phyloP scores from a whole-genome alignment of 92 coral and sea anemone genomes.

The Actinernus sp. region DNA sequence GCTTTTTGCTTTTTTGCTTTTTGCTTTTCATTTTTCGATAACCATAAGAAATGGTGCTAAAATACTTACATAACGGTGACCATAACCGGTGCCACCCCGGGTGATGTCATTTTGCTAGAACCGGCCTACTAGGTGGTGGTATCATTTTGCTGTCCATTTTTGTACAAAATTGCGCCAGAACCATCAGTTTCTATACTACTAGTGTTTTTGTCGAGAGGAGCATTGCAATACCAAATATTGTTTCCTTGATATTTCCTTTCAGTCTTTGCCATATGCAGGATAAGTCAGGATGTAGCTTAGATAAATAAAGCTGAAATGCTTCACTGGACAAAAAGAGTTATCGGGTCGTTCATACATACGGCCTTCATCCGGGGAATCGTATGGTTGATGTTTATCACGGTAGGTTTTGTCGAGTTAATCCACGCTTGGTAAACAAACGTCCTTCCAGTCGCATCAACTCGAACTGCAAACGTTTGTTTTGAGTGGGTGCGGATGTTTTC shows the following conservation, averaged over 20 bases:
- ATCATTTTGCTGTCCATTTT: too few species aligned
- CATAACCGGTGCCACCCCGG: too few species aligned
- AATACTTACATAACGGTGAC: too few species aligned
- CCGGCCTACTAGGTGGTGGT: too few species aligned
- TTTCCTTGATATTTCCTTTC: conserved; percentile 16
- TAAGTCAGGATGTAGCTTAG: conserved; percentile 23
- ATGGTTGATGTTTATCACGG: conserved; percentile 34
- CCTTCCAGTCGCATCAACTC: conserved; percentile 35
- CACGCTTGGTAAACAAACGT: conserved; percentile 41
- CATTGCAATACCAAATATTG: conserved; percentile 51
- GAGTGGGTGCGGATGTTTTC: conserved; percentile 42
- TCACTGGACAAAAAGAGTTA: conserved; percentile 36
- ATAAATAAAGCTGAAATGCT: conserved; percentile 34
- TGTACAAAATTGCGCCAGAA: too few species aligned
- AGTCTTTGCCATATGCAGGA: conserved; percentile 64
- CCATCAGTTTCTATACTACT: too few species aligned
- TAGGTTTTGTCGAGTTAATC: conserved; percentile 61
- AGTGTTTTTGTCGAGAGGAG: conserved; percentile 43
- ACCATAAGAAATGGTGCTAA: too few species aligned
- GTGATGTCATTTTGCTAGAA: too few species aligned
- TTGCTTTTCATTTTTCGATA: too few species aligned
- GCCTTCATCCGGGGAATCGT: conserved; percentile 47
- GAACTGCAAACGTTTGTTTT: conserved; percentile 43
- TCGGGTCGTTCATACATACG: conserved; percentile 59
- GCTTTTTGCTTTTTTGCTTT: too few species aligned